phyloP scores from a whole-genome alignment of 2,797 vertebrate genomes.

The Tenualosa thibaudeaui region DNA sequence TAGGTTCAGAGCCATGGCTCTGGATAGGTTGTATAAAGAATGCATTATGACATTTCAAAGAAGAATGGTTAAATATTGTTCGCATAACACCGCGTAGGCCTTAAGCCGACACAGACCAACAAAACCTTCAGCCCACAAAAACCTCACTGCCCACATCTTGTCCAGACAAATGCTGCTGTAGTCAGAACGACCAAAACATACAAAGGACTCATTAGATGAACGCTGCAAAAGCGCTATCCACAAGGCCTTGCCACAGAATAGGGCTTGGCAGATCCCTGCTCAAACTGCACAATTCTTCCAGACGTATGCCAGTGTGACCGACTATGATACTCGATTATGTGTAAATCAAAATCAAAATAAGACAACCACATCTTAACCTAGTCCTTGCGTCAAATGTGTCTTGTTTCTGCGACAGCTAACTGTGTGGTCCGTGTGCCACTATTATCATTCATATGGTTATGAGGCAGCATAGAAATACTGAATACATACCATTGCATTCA shows the following conservation, averaged over 20 bases:
- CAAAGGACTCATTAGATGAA: slow-evolving; percentile 24
- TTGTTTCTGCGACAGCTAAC: slow-evolving; percentile 18
- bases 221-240: slow-evolving; percentile 6
- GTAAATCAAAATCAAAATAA: background rate
- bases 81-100: background rate
- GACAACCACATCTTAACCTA: background rate
- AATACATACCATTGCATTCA: slow-evolving; percentile 72
- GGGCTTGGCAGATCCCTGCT: slow-evolving; percentile 26
- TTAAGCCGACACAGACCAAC: slow-evolving; percentile 7
- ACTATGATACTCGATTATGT: slow-evolving; percentile 2
- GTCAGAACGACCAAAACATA: slow-evolving; percentile 12
- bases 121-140: background rate
- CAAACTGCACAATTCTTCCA: slow-evolving; percentile 51
- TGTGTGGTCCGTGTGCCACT: slow-evolving; percentile 13
- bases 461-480: slow-evolving; percentile 21
- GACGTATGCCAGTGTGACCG: slow-evolving; percentile 31
- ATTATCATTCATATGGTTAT: background rate
- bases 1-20: background rate
- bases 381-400: background rate
- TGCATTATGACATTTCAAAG: slow-evolving; percentile 18
- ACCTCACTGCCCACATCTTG: background rate
- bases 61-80: background rate
- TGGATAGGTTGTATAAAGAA: background rate
- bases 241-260: slow-evolving; percentile 1
- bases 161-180: background rate